Evolutionary conservation across 2,797 vertebrate genomes (phyloP).

Genomic region (Sebastiscus albofasciatus): DNA sequence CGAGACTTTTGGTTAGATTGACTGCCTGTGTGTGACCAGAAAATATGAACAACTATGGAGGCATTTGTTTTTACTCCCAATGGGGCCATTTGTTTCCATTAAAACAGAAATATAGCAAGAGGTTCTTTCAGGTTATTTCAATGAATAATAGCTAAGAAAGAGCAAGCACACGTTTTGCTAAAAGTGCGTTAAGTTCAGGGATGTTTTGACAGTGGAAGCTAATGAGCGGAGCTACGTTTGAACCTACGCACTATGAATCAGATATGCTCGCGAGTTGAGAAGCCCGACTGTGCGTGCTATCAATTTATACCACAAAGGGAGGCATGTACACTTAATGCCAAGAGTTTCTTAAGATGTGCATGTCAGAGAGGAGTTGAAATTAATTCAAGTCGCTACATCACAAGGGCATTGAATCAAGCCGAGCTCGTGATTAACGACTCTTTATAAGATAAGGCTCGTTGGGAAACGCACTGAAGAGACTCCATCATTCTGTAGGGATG

Average conservation of each 20-base stretch:
- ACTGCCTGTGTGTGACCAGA: background rate
- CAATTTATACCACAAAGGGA: slow-evolving; percentile 14
- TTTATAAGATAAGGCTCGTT: background rate
- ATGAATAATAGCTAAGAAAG: slow-evolving; percentile 7
- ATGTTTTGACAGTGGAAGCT: slow-evolving; percentile 40
- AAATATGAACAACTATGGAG: slow-evolving; percentile 12
- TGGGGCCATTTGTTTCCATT: slow-evolving; percentile 9
- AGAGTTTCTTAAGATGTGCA: slow-evolving; percentile 4
- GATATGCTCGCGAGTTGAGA: background rate
- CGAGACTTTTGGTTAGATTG: slow-evolving; percentile 12
- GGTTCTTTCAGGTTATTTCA: background rate
- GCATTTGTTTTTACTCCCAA: background rate
- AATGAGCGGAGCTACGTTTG: slow-evolving; percentile 41
- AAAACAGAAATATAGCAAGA: background rate
- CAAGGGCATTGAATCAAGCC: background rate
- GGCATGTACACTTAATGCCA: background rate
- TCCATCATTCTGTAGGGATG: background rate
- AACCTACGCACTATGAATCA: slow-evolving; percentile 30
- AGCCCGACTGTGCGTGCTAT: background rate
- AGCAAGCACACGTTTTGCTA: background rate
- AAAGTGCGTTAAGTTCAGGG: slow-evolving; percentile 10
- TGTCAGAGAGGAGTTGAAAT: background rate
- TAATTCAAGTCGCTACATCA: background rate
- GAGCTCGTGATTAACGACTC: slow-evolving; percentile 3
- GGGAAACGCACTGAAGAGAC: background rate